phyloP scores from a whole-genome alignment of 2,113 vertebrate genomes.

The Lipophrys pholis region DNA sequence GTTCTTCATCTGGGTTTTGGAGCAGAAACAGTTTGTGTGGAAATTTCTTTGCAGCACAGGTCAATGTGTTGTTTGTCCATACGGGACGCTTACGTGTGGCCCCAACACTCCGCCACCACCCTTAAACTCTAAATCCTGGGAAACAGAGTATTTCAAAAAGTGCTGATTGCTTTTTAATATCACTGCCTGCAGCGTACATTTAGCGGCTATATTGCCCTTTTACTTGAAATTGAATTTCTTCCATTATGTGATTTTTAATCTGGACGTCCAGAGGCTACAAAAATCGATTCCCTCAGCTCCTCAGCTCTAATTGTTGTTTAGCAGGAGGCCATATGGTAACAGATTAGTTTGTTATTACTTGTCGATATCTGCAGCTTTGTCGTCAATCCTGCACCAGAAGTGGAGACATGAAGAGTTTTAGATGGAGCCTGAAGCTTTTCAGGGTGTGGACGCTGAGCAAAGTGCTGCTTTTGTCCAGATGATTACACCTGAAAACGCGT shows the following conservation, averaged over 20 bases:
- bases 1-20: too few relatives aligned
- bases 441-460: not conserved
- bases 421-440: constrained; percentile 1
- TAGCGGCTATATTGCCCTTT: constrained; percentile 81
- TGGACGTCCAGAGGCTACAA: constrained; percentile 67
- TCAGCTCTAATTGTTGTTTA: constrained; percentile 72
- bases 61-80: constrained; percentile 13
- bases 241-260: constrained; percentile 81
- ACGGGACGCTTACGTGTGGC: constrained; percentile 10
- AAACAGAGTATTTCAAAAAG: constrained; percentile 72
- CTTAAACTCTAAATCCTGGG: constrained; percentile 45
- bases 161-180: constrained; percentile 84
- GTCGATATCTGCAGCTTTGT: constrained; percentile 29
- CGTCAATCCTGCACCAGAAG: constrained; percentile 2
- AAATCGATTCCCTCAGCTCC: constrained; percentile 69
- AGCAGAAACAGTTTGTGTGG: too few relatives aligned
- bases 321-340: constrained; percentile 57
- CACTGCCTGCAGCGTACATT: constrained; percentile 72
- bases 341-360: constrained; percentile 58
- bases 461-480: not conserved
- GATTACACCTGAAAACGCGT: not conserved
- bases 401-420: not conserved
- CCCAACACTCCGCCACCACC: not conserved
- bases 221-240: constrained; percentile 82
- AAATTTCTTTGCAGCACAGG: not conserved